Conservation (phyloP, 92 coral and sea anemone genomes). For the Zoanthus sansibaricus region DNA sequence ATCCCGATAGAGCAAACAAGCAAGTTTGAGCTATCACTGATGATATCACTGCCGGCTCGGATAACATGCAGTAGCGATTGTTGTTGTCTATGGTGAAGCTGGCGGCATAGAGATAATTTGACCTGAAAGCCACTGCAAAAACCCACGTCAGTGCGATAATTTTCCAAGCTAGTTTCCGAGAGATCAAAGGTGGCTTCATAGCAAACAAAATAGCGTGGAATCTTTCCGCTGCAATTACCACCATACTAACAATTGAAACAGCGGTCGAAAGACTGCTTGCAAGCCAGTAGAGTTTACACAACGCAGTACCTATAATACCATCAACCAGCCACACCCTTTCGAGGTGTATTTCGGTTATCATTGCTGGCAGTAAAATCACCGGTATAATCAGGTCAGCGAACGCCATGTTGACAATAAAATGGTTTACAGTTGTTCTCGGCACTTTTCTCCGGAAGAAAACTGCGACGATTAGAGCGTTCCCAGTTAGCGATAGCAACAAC, state of each 20-base stretch:
- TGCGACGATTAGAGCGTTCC: slow-evolving; percentile 26
- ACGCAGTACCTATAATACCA: not conserved
- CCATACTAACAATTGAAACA: slow-evolving; percentile 36
- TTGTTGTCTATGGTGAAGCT: not conserved
- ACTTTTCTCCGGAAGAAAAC: slow-evolving; percentile 12
- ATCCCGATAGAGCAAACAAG: not conserved
- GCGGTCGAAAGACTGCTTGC: slow-evolving; percentile 33
- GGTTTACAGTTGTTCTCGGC: slow-evolving; percentile 21
- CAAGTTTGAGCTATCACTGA: not conserved
- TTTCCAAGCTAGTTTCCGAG: not conserved
- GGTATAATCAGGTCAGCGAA: slow-evolving; percentile 19
- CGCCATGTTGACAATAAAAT: slow-evolving; percentile 33
- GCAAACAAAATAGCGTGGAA: slow-evolving; percentile 43
- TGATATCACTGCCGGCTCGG: not conserved
- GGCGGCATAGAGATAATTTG: slow-evolving; percentile 28
- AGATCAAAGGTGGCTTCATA: slow-evolving; percentile 33
- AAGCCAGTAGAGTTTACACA: slow-evolving; percentile 29
- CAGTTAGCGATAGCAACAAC: slow-evolving; percentile 3
- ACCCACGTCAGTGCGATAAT: slow-evolving; percentile 28
- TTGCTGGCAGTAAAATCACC: slow-evolving; percentile 26
- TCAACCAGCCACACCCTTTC: slow-evolving; percentile 20
- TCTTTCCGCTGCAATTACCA: slow-evolving; percentile 31
- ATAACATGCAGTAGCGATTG: not conserved
- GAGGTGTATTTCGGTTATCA: slow-evolving; percentile 7
- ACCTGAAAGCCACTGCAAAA: slow-evolving; percentile 13